phyloP scores from a whole-genome alignment of 2,888 invertebrate species.

The Amaurobius ferox region DNA sequence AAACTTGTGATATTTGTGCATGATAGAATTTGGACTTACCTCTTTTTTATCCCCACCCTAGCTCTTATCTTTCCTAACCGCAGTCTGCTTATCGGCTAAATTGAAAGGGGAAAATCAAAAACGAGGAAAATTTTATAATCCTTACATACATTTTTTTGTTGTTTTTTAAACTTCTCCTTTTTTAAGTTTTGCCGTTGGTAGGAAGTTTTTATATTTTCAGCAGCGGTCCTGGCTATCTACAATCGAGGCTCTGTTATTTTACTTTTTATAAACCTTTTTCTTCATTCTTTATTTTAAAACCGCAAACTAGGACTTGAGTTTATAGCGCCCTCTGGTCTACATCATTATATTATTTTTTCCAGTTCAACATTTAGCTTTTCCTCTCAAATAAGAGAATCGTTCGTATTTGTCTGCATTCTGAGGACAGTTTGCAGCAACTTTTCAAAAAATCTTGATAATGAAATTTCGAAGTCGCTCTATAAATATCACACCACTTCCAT shows the following conservation, averaged over 20 bases:
- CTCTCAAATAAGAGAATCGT: too few species aligned
- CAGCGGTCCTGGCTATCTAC: background rate
- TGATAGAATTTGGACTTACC: constrained; percentile 53
- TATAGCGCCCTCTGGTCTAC: constrained; percentile 5
- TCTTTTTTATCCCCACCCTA: constrained; percentile 19
- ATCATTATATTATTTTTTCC: background rate
- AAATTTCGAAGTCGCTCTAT: too few species aligned
- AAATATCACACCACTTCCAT: too few species aligned
- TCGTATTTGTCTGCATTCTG: too few species aligned
- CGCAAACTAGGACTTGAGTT: background rate
- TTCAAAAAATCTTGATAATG: too few species aligned
- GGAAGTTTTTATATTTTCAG: background rate
- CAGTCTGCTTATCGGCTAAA: constrained; percentile 66
- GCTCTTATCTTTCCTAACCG: constrained; percentile 56
- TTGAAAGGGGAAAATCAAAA: constrained; percentile 65
- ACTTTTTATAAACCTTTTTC: background rate
- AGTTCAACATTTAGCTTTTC: background rate
- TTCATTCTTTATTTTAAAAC: background rate
- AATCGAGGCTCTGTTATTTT: constrained; percentile 1
- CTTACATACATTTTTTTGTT: constrained; percentile 34
- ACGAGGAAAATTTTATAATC: constrained; percentile 70
- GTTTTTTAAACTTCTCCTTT: constrained; percentile 4
- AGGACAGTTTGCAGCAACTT: too few species aligned
- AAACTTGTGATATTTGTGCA: constrained; percentile 59
- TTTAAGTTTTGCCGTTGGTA: background rate